Conservation (phyloP, 1,140 invertebrate species). For the Drosophila burlai region DNA sequence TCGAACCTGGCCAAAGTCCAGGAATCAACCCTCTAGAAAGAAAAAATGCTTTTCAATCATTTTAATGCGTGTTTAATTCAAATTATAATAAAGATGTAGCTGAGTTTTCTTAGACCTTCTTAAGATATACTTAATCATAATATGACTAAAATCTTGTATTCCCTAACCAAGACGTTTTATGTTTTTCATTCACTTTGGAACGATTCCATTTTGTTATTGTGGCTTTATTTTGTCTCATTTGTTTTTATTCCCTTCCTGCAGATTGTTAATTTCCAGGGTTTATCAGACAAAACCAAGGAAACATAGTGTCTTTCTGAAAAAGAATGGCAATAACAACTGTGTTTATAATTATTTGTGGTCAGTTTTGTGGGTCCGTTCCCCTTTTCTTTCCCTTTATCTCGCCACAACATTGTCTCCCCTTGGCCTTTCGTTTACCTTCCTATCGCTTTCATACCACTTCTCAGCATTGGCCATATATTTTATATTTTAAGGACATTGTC, state of each 20-base stretch:
- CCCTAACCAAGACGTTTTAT: not conserved
- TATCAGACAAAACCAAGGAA: too few relatives aligned
- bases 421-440: not conserved
- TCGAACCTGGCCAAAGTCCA: conserved; percentile 19
- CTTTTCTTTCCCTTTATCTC: conserved; percentile 3
- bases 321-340: too few relatives aligned
- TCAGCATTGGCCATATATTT: conserved; percentile 19
- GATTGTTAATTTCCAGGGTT: conserved; percentile 33
- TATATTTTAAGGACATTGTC: conserved; percentile 31
- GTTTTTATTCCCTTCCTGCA: not conserved
- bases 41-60: conserved; percentile 12
- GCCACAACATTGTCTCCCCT: conserved; percentile 2
- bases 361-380: too few relatives aligned
- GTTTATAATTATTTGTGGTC: too few relatives aligned
- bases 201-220: conserved; percentile 17
- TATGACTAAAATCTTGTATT: too few relatives aligned
- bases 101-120: not conserved
- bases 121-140: too few relatives aligned
- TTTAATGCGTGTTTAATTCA: conserved; percentile 1
- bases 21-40: not conserved
- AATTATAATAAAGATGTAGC: too few relatives aligned
- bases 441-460: not conserved
- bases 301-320: not conserved
- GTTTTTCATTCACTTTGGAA: not conserved
- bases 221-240: not conserved